Percentiles rank a stretch among this genome's conserved stretches.
These are phyloP conservation scores for Coecobrya sp. DNA, from an alignment of 2,888 invertebrate species.

Conservation along the genomic window DNA sequence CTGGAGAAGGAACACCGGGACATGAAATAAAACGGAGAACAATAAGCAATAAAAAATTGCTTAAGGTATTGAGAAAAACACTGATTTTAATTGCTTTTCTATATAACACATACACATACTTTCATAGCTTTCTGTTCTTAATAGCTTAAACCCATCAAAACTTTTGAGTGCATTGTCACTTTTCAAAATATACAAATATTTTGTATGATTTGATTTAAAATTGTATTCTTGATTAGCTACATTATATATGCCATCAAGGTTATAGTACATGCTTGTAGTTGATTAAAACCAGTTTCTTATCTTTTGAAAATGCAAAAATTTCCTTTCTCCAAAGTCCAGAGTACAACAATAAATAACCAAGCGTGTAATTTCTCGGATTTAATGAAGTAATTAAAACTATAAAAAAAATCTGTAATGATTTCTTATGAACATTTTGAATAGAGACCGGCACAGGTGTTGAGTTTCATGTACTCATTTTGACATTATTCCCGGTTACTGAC, in stretches of 20 bases:
- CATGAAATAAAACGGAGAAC: slow-evolving; percentile 9
- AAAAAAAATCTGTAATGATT: background rate
- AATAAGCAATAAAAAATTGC: slow-evolving; percentile 28
- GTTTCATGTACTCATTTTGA: slow-evolving; percentile 5
- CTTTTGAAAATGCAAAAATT: background rate
- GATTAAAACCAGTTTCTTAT: slow-evolving; percentile 62
- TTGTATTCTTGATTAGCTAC: background rate
- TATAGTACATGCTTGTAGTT: background rate
- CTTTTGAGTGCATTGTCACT: background rate
- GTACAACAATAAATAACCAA: background rate
- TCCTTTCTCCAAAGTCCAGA: slow-evolving; percentile 6
- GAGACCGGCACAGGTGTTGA: slow-evolving; percentile 20
- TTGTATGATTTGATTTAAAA: slow-evolving; percentile 12
- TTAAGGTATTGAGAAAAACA: background rate
- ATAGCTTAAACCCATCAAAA: background rate
- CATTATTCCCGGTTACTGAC: background rate
- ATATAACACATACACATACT: no score
- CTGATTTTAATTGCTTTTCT: background rate
- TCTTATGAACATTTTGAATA: background rate
- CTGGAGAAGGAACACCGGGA: background rate
- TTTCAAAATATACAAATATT: background rate
- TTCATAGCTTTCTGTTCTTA: background rate
- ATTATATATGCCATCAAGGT: background rate
- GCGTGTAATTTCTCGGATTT: slow-evolving; percentile 30
- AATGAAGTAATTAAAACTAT: slow-evolving; percentile 46